Evolutionary conservation across 2,888 invertebrate species (phyloP), one percentile per base, ranked within the genome.

Genomic region (Phoronis australis): DNA sequence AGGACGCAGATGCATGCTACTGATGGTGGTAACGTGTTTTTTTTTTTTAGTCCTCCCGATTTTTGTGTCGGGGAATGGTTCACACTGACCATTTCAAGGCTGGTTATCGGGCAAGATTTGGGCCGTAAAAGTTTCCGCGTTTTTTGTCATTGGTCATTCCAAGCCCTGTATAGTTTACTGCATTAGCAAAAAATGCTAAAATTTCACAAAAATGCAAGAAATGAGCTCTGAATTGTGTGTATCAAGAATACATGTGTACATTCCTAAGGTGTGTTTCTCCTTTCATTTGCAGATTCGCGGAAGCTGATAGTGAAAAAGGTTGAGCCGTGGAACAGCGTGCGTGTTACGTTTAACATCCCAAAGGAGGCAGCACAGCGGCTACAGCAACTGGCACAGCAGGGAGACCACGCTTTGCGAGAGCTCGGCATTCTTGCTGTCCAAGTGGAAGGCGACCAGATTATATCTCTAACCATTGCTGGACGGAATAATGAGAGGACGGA

Each of bases 251-350:
- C 35, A n/a, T 39, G n/a, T n/a, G n/a, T n/a, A n/a, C n/a, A n/a
- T n/a, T n/a, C n/a, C n/a, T n/a, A n/a, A n/a, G n/a, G n/a, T n/a
- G n/a, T n/a, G n/a, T 12, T 20, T 12, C 39, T 31, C 35, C 51
- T 42, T 42, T 54, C 48, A 45, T 49, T 65, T 68, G 24, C 65
- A 76, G 75, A 69, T 51, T 65, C 80, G 61, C 80, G 81, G 62
- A 80, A 80, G 68, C 78, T 86, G 68, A 81, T 82, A 73, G 82
- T 87, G 63, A 82, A 83, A 73, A 87, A 87, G 78, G 85, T 93
- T 82, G 95, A 95, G 84, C 95, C 95, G 83, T 96, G 93, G 93
- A 93, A 94, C 82, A 91, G 93, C 68, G 95, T 96, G 69, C 87
- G 92, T 80, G 93, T 96, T 79, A 95, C 94, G 81, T 87, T 96